These are phyloP conservation scores for Echinometra lucunter DNA, from an alignment of 53 echinoderm and acorn worm species.

Conservation along the genomic window DNA sequence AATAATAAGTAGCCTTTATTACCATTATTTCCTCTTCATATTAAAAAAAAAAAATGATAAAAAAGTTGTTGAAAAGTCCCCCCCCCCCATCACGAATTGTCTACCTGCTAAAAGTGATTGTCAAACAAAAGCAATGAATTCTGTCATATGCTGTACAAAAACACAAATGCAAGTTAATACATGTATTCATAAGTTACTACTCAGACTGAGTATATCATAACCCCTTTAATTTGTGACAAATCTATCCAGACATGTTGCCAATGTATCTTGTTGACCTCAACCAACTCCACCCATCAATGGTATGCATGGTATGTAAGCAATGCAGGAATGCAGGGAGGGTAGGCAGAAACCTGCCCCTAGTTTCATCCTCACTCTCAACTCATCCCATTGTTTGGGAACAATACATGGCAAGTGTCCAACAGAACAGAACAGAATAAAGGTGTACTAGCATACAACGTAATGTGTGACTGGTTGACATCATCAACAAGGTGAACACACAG, in stretches of 20 bases:
- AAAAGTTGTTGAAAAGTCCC: no score
- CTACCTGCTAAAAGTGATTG: no score
- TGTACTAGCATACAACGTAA: background rate
- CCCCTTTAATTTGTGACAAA: slow-evolving; percentile 42
- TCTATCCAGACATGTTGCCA: background rate
- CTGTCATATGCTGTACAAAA: no score
- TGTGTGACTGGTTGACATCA: slow-evolving; percentile 1
- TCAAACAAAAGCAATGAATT: no score
- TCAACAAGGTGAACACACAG: background rate
- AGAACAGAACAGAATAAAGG: background rate
- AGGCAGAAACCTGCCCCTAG: slow-evolving; percentile 23
- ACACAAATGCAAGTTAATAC: no score
- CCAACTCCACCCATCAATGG: slow-evolving; percentile 54
- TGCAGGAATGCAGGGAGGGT: slow-evolving; percentile 31
- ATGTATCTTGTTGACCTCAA: slow-evolving; percentile 22
- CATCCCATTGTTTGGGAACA: slow-evolving; percentile 43
- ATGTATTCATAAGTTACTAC: no score
- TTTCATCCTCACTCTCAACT: slow-evolving; percentile 19
- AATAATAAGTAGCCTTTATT: no score
- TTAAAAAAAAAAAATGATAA: no score
- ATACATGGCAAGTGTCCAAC: slow-evolving; percentile 10
- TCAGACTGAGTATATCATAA: background rate
- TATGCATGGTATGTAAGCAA: slow-evolving; percentile 53
- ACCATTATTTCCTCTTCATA: no score
- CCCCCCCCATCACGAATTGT: no score